These are phyloP conservation scores for Apamea anceps DNA, from an alignment of 2,888 invertebrate genomes.

Conservation along the genomic window DNA sequence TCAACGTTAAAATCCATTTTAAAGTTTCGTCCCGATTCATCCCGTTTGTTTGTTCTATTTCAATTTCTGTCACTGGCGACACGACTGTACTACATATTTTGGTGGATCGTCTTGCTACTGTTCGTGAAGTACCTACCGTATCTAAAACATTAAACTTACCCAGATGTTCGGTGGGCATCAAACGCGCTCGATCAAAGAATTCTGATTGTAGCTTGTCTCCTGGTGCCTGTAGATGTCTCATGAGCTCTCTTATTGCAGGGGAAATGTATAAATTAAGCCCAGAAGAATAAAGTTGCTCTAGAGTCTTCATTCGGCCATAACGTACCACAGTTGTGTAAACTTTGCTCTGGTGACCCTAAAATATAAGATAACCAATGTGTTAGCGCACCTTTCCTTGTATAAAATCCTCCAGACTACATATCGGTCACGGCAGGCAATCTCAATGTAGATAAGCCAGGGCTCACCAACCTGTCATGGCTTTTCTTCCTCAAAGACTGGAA, in stretches of 20 bases:
- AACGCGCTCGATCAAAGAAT: slow-evolving; percentile 51
- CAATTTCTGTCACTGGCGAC: neutral
- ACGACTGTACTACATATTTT: neutral
- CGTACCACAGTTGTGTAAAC: slow-evolving; percentile 73
- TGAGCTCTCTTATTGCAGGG: slow-evolving; percentile 60
- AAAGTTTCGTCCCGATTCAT: neutral
- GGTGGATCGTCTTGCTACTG: no score
- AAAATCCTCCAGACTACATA: neutral
- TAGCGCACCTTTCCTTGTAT: neutral
- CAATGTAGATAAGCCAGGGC: neutral
- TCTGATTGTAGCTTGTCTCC: slow-evolving; percentile 46
- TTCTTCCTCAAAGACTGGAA: neutral
- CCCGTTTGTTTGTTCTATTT: neutral
- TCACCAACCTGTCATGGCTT: neutral
- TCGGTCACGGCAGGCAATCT: neutral
- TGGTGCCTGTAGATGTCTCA: slow-evolving; percentile 56
- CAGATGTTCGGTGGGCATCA: slow-evolving; percentile 20
- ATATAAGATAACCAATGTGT: slow-evolving; percentile 9
- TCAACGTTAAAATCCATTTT: neutral
- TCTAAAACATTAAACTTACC: slow-evolving; percentile 52
- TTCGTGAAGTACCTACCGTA: neutral
- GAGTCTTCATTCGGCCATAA: slow-evolving; percentile 63
- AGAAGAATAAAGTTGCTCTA: slow-evolving; percentile 68
- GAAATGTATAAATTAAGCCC: slow-evolving; percentile 67
- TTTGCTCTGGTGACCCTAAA: slow-evolving; percentile 77